phyloP scores from a whole-genome alignment of 2,797 vertebrate genomes.

The Bradypodion ventrale region DNA sequence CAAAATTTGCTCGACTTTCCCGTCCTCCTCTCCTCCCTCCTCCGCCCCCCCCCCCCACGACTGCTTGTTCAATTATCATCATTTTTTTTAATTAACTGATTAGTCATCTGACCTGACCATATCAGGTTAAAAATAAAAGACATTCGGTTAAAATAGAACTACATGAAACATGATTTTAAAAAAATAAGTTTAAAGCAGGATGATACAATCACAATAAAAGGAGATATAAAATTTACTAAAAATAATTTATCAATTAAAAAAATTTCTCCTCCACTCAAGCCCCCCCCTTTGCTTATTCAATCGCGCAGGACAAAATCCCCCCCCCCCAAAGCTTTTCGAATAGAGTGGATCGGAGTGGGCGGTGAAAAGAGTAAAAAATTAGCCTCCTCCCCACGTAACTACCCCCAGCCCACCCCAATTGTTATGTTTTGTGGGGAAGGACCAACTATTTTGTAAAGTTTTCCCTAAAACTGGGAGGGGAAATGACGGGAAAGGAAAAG shows the following conservation, averaged over 20 bases:
- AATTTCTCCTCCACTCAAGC: background rate
- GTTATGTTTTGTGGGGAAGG: no score
- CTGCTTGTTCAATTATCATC: slow-evolving; percentile 69
- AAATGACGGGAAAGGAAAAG: slow-evolving; percentile 36
- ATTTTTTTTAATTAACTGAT: no score
- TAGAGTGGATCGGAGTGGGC: slow-evolving; percentile 77
- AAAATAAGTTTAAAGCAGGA: no score
- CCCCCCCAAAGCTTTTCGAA: slow-evolving; percentile 77
- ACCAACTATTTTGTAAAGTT: slow-evolving; percentile 5
- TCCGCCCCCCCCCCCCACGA: background rate
- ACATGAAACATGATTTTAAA: no score
- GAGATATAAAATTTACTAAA: no score
- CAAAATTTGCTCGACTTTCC: slow-evolving; percentile 72
- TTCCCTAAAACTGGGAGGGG: slow-evolving; percentile 25
- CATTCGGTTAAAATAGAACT: no score
- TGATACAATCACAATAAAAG: no score
- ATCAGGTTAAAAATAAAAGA: no score
- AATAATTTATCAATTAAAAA: no score
- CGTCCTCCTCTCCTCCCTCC: slow-evolving; percentile 39
- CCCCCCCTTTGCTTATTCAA: slow-evolving; percentile 69
- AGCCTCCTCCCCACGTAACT: background rate
- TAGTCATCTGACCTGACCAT: no score
- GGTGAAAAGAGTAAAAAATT: slow-evolving; percentile 76
- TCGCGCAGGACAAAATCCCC: slow-evolving; percentile 74
- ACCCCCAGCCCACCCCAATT: no score